Percentiles rank a stretch among this genome's conserved stretches.
These are phyloP conservation scores for Patagioenas fasciata DNA, from an alignment of 2,113 vertebrate species.

Conservation along the genomic window DNA sequence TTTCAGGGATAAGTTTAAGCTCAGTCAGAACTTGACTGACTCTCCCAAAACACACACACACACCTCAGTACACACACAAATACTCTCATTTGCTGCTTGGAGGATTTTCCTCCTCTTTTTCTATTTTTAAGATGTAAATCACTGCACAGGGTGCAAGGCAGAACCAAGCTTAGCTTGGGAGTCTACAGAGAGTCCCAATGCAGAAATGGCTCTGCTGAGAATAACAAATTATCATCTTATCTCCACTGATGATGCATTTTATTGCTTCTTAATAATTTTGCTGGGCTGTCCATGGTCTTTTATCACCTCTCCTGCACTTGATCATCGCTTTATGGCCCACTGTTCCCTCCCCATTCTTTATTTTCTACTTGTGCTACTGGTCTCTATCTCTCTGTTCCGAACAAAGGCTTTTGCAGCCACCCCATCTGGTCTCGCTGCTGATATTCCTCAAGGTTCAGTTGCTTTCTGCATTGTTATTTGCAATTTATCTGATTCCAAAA, in stretches of 20 bases:
- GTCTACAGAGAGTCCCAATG: neutral
- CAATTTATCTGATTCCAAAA: slow-evolving; percentile 75
- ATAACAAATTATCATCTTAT: slow-evolving; percentile 58
- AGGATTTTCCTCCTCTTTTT: neutral
- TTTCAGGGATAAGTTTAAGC: neutral
- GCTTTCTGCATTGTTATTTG: slow-evolving; percentile 66
- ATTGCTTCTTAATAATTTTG: slow-evolving; percentile 58
- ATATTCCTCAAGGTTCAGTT: slow-evolving; percentile 63
- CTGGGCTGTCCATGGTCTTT: slow-evolving; percentile 7
- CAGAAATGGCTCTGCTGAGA: slow-evolving; percentile 18
- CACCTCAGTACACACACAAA: accelerated
- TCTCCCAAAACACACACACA: neutral
- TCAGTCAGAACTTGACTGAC: neutral
- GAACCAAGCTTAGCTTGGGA: neutral
- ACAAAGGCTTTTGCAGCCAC: slow-evolving; percentile 10
- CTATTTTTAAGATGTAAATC: neutral
- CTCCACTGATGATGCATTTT: slow-evolving; percentile 37
- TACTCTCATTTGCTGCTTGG: neutral
- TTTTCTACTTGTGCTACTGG: neutral
- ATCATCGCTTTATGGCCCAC: neutral
- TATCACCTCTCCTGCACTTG: slow-evolving; percentile 15
- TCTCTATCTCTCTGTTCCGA: neutral
- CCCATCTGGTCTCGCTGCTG: slow-evolving; percentile 13
- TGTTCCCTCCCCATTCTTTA: neutral
- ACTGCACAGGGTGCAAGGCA: neutral